These are phyloP conservation scores for Zeus faber DNA, from an alignment of 2,113 vertebrate genomes.

Conservation along the genomic window DNA sequence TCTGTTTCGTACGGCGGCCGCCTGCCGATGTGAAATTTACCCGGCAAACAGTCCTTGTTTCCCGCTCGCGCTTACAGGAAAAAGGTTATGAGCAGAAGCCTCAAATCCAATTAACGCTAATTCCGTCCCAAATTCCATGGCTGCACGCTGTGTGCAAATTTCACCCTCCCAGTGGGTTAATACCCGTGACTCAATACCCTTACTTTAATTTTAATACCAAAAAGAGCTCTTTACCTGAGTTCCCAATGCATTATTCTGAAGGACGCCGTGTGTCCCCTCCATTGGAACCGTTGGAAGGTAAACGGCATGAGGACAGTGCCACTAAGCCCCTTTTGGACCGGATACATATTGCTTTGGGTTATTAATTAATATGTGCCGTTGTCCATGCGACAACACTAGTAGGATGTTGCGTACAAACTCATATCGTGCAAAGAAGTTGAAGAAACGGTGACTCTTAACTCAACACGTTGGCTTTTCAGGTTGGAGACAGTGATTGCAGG, in stretches of 20 bases:
- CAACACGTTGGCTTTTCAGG: no score
- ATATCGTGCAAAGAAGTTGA: no score
- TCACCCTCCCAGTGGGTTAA: constrained; percentile 54
- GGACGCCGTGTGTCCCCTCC: constrained; percentile 36
- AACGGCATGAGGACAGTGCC: constrained; percentile 19
- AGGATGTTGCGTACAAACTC: no score
- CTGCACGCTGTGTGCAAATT: constrained; percentile 41
- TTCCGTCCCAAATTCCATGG: constrained; percentile 31
- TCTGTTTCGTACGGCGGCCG: background rate
- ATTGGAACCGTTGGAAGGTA: constrained; percentile 4
- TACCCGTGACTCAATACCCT: constrained; percentile 39
- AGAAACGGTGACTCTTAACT: no score
- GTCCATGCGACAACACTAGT: no score
- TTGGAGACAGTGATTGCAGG: no score
- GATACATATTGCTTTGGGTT: constrained; percentile 29
- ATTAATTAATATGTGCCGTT: constrained; percentile 13
- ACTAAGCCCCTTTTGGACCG: constrained; percentile 18
- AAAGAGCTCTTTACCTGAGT: constrained; percentile 50
- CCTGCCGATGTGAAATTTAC: constrained; percentile 10
- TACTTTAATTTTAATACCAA: constrained; percentile 46
- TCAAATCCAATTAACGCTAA: constrained; percentile 33
- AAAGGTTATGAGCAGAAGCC: constrained; percentile 27
- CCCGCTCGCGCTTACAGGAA: constrained; percentile 10
- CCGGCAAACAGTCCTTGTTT: constrained; percentile 24
- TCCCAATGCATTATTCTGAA: constrained; percentile 40